Percentiles rank a stretch among this genome's conserved stretches.
Evolutionary conservation across 2,888 invertebrate genomes (phyloP).

Genomic region (Thalpophila matura): DNA sequence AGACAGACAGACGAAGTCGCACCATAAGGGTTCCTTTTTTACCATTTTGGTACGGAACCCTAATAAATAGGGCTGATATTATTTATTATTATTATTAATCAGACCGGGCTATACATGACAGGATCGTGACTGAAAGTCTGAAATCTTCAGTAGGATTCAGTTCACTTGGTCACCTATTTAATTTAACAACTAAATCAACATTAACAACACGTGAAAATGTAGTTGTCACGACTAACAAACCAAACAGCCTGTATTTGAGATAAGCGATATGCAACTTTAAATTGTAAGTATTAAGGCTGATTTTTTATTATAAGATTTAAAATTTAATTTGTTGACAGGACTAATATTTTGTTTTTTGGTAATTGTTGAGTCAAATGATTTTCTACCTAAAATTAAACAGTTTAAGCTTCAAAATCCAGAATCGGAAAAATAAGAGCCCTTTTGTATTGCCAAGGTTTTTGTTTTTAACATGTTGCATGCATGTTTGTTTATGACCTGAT

Average conservation of each 20-base stretch:
- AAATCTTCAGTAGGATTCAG: slow-evolving; percentile 35
- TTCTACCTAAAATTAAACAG: not conserved
- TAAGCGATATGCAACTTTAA: slow-evolving; percentile 11
- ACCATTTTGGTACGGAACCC: too few relatives aligned
- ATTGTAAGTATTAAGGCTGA: not conserved
- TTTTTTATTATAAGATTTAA: too few relatives aligned
- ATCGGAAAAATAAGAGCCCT: not conserved
- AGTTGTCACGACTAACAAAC: slow-evolving; percentile 38
- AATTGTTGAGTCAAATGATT: not conserved
- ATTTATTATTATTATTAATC: too few relatives aligned
- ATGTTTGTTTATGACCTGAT: slow-evolving; percentile 8
- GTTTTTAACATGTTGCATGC: slow-evolving; percentile 1
- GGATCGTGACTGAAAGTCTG: slow-evolving; percentile 31
- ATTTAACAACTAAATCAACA: slow-evolving; percentile 42
- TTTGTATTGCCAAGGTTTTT: slow-evolving; percentile 1
- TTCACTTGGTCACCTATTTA: slow-evolving; percentile 56
- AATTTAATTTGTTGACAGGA: not conserved
- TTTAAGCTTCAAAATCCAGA: not conserved
- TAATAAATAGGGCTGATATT: too few relatives aligned
- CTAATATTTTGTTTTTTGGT: not conserved
- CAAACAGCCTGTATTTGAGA: slow-evolving; percentile 7
- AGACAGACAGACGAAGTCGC: too few relatives aligned
- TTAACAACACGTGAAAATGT: slow-evolving; percentile 22
- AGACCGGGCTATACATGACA: not conserved
- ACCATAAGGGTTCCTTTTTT: too few relatives aligned